A percentile compares a stretch with the other conserved stretches of the same genome.
These are phyloP conservation scores for Pseudoatta argentina DNA, from an alignment of 1,140 invertebrate genomes.

Conservation along the genomic window DNA sequence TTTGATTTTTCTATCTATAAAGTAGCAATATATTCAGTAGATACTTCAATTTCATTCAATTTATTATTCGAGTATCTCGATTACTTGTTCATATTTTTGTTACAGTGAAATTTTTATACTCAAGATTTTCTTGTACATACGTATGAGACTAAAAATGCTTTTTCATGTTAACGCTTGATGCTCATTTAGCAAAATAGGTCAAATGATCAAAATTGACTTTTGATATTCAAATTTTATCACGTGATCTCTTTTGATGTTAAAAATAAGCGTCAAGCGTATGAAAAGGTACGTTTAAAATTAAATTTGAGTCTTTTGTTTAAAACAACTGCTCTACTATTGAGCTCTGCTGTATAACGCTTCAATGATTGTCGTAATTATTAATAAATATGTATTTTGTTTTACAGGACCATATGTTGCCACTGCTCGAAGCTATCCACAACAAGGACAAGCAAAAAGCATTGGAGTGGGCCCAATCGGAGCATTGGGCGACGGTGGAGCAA, in stretches of 20 bases:
- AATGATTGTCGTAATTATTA: neutral
- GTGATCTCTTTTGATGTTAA: too few species aligned
- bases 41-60: neutral
- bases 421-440: constrained; percentile 92
- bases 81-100: neutral
- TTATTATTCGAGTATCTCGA: neutral
- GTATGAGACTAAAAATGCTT: neutral
- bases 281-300: neutral
- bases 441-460: constrained; percentile 90
- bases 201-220: too few species aligned
- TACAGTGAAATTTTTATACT: neutral
- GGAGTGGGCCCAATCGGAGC: constrained; percentile 92
- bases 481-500: constrained; percentile 96
- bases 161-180: too few species aligned
- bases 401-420: constrained; percentile 90
- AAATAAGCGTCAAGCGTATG: too few species aligned
- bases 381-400: constrained; percentile 38
- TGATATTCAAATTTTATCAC: too few species aligned
- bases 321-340: neutral
- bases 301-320: neutral
- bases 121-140: neutral
- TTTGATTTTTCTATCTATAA: neutral
- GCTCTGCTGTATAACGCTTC: neutral
- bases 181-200: too few species aligned
- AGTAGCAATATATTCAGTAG: neutral